A percentile compares a stretch with the other conserved stretches of the same genome.
phyloP scores from a whole-genome alignment of 30 jellyfish, hydroid and myxozoan species.

The Hydractinia echinata region DNA sequence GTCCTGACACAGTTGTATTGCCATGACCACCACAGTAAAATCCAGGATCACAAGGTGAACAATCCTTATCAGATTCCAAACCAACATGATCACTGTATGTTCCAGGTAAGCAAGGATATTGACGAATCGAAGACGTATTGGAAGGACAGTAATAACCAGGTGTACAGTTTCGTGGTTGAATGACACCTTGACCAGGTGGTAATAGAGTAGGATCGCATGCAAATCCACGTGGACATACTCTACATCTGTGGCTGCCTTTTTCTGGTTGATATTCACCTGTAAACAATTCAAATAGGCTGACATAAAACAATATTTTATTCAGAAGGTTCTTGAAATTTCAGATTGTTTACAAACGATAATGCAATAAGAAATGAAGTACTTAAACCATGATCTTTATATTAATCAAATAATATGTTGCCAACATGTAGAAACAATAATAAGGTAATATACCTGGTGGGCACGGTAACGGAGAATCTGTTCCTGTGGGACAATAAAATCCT shows the following conservation, averaged over 20 bases:
- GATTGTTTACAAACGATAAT: too few species aligned
- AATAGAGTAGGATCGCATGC: constrained; percentile 78
- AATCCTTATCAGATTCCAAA: constrained; percentile 49
- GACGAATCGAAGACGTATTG: constrained; percentile 68
- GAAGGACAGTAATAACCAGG: constrained; percentile 88
- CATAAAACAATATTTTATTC: background rate
- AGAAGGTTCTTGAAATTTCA: too few species aligned
- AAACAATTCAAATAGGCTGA: background rate
- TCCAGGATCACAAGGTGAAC: constrained; percentile 79
- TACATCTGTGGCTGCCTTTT: constrained; percentile 62
- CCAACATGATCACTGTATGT: constrained; percentile 71
- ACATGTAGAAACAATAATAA: background rate
- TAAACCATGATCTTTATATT: too few species aligned
- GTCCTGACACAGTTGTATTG: constrained; percentile 55
- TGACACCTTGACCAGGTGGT: constrained; percentile 68
- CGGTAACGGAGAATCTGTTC: constrained; percentile 65
- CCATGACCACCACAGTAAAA: constrained; percentile 85
- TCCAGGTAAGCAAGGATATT: constrained; percentile 94
- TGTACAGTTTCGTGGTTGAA: constrained; percentile 70
- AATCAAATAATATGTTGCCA: too few species aligned
- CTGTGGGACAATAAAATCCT: constrained; percentile 89
- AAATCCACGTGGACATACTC: constrained; percentile 79
- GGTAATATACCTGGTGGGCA: constrained; percentile 85
- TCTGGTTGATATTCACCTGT: constrained; percentile 78
- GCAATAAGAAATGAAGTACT: too few species aligned